Base-by-base conservation (phyloP, 2,888 invertebrate genomes). In the Odontocolon sp. region DNA sequence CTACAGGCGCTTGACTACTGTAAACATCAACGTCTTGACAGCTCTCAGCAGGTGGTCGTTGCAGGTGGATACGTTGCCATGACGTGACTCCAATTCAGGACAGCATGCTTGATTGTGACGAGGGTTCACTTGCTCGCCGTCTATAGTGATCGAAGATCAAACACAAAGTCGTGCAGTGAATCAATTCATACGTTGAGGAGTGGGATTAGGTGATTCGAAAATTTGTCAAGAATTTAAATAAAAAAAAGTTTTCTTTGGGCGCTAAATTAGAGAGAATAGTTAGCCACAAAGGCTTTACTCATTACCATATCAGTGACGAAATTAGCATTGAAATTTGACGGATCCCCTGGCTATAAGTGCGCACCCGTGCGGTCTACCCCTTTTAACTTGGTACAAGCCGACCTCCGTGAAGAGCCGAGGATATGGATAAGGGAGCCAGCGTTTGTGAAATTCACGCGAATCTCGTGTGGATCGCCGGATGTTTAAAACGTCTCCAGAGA, bases 301-400 rank as follows among this genome's bases (percentile, higher is more conserved):
- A 57, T 68, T 70, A 70, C 75, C 70, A 47, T 59, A 23, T 14
- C 36, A 31, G 14, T 59, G 56, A 23, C 9, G 9, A 14, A 54
- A 59, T 54, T 61, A 54, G 40, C 64, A 70, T 66, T 14, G 52
- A 67, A 54, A 68, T 61, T 70, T 28, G 4, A 26, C 16, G 6
- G 33, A 33, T 21, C 6, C 59, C 8, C 23, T 9, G 5, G 0
- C 18, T 5, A 23, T 9, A 31, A 26, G 50, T n/a, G 33, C 11
- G 8, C 8, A 18, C 28, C 5, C 38, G 14, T 3, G 26, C 16
- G 18, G 2, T 54, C 9, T 16, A 18, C 26, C 26, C n/a, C n/a
- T 31, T 26, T 42, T 38, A 8, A 8, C 21, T 57, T 16, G 3
- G 36, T 59, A 9, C 47, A n/a, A 40, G 36, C 38, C 23, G 11